Evolutionary conservation across 1,140 invertebrate species (phyloP), one percentile per base, ranked within the genome.

Genomic region (Calephelis nemesis): DNA sequence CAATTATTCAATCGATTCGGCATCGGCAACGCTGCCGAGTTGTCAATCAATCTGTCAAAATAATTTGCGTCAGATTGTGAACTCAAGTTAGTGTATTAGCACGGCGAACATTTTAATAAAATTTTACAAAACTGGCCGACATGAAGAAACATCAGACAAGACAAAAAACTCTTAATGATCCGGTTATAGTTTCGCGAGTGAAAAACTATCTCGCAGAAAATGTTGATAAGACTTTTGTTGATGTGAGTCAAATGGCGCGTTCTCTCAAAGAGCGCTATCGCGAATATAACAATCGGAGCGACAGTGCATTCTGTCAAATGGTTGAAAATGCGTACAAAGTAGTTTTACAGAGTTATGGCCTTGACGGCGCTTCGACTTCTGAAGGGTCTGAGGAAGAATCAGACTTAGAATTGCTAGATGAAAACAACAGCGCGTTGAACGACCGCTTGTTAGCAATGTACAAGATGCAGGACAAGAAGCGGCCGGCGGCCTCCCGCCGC

Each of bases 231-330:
- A 94, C 94, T 2, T 95, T 94, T 74, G 93, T 96, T 65, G 95
- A 96, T 93, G 94, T 96, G 45, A 93, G 94, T 75, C 93, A 94
- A 81, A 96, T 96, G 95, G 94, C 95, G 74, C 94, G 95, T 81
- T 92, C 93, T 74, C 92, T 96, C 45, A 95, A 95, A 91, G 93
- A 93, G 78, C 93, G 93, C 74, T 96, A 95, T 85, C 92, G 93
- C 15, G 95, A 96, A 75, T 96, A 96, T 86, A 93, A 92, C 62
- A 93, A 93, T 78, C 95, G 94, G 77, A 96, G 95, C 84, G 92
- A 94, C 62, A 92, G 85, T 62, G 93, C 94, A 39, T 96, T 96
- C 83, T 93, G 93, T 79, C 88, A 92, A 67, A 88, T 94, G 82
- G 95, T 96, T 72, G 94, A 92, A 84, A 75, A 77, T 88, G 92